Evolutionary conservation across 1,140 invertebrate species (phyloP), one percentile per base, ranked within the genome.

Genomic region (Aphaenogaster ashmeadi): DNA sequence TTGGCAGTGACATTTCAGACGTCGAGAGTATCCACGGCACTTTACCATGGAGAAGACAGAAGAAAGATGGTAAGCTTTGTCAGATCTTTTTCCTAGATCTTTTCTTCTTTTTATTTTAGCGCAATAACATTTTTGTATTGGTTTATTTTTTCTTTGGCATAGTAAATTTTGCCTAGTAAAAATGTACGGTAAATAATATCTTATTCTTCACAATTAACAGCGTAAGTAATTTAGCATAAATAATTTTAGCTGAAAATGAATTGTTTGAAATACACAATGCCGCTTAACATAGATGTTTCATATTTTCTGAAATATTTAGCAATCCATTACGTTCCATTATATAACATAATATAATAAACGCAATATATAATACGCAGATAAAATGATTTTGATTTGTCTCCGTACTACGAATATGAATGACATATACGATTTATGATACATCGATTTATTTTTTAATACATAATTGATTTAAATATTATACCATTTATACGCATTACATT

Each of bases 1-100:
- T 98, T 36, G 97, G 97, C 91, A 97, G 96, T 92, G 97, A 97
- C 88, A 96, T 96, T 80, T 96, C 96, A 56, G 97, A 97, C 88
- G 96, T 96, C 33, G 97, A 97, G 91, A 97, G 96, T 90, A 95
- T 97, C 74, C 96, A 97, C 92, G 97, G 97, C 15, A 97, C 97
- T 36, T 93, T 97, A 85, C 97, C 97, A 38, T 97, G 97, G 97
- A 95, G 97, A 69, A 95, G 97, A 87, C 96, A 96, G 60, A 96
- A 96, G 74, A 96, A 96, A 87, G 97, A 97, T 72, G 95, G 96
- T 94, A 87, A 93, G 91, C 86, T 79, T 52, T 38, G 44, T 79
- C 27, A 50, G 21, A 41, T 71, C 33, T 71, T n/a, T 27, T 52
- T 69, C 1, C 27, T 41, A 60, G 13, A 41, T 80, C 27, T 72